Percentiles rank a stretch among this genome's conserved stretches.
These are phyloP conservation scores for Reticulitermes speratus DNA, from an alignment of 1,140 invertebrate genomes.

Conservation along the genomic window DNA sequence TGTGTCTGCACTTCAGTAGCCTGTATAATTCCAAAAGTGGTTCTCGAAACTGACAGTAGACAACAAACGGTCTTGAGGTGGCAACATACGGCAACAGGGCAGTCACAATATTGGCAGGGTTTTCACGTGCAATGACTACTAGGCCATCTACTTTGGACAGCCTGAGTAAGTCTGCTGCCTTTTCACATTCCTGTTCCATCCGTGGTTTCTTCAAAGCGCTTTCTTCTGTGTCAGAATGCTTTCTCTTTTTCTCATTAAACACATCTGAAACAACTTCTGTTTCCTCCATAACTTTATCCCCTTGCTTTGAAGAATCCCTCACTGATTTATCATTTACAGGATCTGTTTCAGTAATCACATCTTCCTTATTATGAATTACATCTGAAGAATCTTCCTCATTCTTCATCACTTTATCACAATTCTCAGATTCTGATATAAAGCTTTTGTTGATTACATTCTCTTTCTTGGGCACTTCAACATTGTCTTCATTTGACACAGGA, in stretches of 20 bases:
- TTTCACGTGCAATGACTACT: constrained; percentile 77
- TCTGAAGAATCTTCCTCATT: not conserved
- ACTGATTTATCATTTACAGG: not conserved
- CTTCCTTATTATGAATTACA: constrained; percentile 51
- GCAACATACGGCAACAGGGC: constrained; percentile 73
- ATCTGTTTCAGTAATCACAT: constrained; percentile 1
- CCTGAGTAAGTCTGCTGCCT: constrained; percentile 37
- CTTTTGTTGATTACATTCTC: too few relatives aligned
- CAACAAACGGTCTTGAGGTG: constrained; percentile 77
- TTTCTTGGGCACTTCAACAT: not conserved
- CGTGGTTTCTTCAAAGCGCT: constrained; percentile 38
- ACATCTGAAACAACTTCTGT: not conserved
- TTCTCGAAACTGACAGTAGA: constrained; percentile 77
- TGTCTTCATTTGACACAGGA: not conserved
- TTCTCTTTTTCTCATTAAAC: constrained; percentile 14
- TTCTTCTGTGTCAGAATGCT: constrained; percentile 21
- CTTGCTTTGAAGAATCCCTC: not conserved
- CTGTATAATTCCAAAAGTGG: constrained; percentile 78
- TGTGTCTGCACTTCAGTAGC: constrained; percentile 65
- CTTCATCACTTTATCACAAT: not conserved
- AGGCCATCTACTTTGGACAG: constrained; percentile 70
- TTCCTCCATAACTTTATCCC: not conserved
- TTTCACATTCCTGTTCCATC: constrained; percentile 43
- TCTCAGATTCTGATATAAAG: not conserved
- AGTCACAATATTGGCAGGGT: constrained; percentile 75